Conservation (phyloP, 2,113 vertebrate species). For the Thalassarche chlororhynchos region DNA sequence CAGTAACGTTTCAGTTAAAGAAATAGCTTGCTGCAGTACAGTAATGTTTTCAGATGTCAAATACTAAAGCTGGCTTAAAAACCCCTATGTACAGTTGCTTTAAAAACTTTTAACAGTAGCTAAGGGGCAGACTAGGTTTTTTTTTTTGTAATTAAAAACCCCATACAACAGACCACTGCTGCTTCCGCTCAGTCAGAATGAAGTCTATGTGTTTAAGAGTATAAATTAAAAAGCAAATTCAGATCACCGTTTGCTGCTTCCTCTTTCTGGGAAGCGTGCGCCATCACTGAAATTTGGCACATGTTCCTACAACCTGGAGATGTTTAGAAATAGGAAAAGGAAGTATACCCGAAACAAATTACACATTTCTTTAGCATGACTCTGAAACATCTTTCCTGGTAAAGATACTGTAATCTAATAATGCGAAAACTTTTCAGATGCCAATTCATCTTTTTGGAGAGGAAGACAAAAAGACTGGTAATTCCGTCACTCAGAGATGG, state of each 20-base stretch:
- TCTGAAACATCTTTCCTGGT: not conserved
- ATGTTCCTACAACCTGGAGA: not conserved
- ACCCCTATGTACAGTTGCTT: not conserved
- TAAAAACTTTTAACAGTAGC: not conserved
- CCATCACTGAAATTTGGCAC: not conserved
- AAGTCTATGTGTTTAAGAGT: fast-evolving
- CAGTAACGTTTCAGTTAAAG: not conserved
- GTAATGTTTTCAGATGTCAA: not conserved
- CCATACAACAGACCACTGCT: not conserved
- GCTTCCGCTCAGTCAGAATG: not conserved
- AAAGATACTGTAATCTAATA: not conserved
- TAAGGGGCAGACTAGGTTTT: not conserved
- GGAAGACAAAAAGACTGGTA: not conserved
- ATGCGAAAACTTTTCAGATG: not conserved
- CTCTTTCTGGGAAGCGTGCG: fast-evolving
- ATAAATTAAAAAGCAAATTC: not conserved
- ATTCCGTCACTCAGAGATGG: not conserved
- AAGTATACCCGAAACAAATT: not conserved
- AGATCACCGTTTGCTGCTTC: not conserved
- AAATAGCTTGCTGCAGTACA: not conserved
- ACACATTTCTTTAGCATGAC: not conserved
- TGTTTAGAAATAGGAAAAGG: not conserved
- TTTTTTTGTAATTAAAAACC: not conserved
- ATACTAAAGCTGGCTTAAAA: not conserved
- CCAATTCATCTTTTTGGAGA: not conserved